These are phyloP conservation scores for Axis porcinus DNA, from an alignment of 2,113 vertebrate species.

Conservation along the genomic window DNA sequence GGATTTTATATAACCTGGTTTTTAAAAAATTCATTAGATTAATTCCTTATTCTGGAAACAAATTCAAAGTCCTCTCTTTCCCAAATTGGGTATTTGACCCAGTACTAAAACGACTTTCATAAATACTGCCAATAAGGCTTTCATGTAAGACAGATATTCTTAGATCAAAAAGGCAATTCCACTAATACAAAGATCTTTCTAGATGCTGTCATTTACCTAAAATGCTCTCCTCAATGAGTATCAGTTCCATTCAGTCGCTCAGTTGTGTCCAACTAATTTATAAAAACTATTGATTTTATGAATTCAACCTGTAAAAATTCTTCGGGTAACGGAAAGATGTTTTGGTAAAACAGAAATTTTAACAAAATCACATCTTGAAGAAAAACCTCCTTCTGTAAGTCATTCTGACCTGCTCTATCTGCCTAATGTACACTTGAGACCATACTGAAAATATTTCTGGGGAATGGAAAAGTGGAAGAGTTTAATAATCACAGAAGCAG, in stretches of 20 bases:
- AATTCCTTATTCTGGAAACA: constrained; percentile 58
- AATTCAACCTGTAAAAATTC: constrained; percentile 39
- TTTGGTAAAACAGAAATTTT: constrained; percentile 36
- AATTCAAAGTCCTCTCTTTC: constrained; percentile 31
- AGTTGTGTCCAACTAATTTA: constrained; percentile 27
- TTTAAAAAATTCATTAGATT: constrained; percentile 58
- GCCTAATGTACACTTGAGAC: not conserved
- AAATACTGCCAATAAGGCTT: constrained; percentile 64
- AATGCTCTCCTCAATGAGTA: constrained; percentile 59
- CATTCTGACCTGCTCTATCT: not conserved
- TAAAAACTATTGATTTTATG: constrained; percentile 52
- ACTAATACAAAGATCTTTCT: constrained; percentile 58
- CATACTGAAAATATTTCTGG: not conserved
- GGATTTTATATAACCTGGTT: constrained; percentile 32
- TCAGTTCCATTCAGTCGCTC: not conserved
- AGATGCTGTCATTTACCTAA: constrained; percentile 61
- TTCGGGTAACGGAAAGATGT: constrained; percentile 40
- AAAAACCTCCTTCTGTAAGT: not conserved
- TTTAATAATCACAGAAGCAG: not conserved
- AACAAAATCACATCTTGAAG: constrained; percentile 18
- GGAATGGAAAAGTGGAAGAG: constrained; percentile 4
- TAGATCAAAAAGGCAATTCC: constrained; percentile 66
- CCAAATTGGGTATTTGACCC: constrained; percentile 53
- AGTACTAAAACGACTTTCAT: constrained; percentile 46
- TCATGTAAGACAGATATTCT: constrained; percentile 55